Evolutionary conservation across 2,113 vertebrate genomes (phyloP).

Genomic region (Halcyon malimbica): DNA sequence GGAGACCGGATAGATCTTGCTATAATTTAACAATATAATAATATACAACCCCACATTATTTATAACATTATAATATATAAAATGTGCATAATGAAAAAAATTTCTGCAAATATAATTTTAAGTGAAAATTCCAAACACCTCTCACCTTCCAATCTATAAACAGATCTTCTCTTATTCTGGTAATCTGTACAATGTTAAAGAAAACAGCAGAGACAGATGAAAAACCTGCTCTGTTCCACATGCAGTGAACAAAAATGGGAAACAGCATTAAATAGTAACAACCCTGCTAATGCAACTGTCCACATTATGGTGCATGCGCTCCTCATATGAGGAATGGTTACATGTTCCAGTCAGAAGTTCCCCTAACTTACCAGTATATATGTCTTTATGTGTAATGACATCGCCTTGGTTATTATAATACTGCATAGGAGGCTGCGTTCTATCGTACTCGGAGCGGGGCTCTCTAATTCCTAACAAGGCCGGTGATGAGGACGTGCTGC

Average conservation of each 20-base stretch:
- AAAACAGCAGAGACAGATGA: neutral
- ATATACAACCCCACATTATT: neutral
- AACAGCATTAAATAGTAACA: neutral
- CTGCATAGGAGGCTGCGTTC: slow-evolving; percentile 93
- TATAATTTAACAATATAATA: neutral
- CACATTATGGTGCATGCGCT: fast-evolving
- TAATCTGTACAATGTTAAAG: neutral
- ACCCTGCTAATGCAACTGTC: neutral
- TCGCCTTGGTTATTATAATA: slow-evolving; percentile 95
- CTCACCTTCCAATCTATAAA: neutral
- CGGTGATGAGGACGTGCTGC: slow-evolving; percentile 95
- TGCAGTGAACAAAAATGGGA: neutral
- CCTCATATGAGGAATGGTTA: neutral
- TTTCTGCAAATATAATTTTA: neutral
- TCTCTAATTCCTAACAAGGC: slow-evolving; percentile 92
- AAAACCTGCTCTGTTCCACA: neutral
- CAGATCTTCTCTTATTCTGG: neutral
- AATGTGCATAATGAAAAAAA: neutral
- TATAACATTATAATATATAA: neutral
- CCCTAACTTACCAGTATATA: slow-evolving; percentile 86
- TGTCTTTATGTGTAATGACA: slow-evolving; percentile 86
- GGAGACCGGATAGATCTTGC: neutral
- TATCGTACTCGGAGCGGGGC: slow-evolving; percentile 90
- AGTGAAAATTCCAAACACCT: neutral
- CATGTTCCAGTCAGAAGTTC: neutral